phyloP scores from a whole-genome alignment of 2,113 vertebrate species.

The Scartelaos histophorus region DNA sequence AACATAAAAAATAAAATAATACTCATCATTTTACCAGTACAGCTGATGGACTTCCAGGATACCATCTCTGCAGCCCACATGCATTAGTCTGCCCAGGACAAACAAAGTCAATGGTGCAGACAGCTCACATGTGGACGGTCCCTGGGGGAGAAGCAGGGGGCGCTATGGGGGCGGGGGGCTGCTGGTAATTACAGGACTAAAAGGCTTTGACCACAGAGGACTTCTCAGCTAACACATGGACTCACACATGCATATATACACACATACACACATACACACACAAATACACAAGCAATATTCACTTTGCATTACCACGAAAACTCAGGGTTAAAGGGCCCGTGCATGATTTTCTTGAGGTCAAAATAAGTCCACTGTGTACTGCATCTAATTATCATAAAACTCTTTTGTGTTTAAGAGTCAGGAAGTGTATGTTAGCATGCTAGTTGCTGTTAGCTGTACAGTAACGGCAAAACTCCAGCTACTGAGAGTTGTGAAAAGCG shows the following conservation, averaged over 20 bases:
- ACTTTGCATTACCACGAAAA: neutral
- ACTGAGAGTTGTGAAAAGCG: too few relatives aligned
- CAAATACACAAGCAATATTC: neutral
- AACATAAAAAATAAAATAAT: too few relatives aligned
- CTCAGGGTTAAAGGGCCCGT: neutral
- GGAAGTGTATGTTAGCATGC: too few relatives aligned
- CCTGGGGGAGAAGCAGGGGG: slow-evolving; percentile 1
- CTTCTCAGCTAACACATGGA: slow-evolving; percentile 12
- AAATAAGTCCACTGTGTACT: too few relatives aligned
- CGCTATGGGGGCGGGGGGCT: neutral
- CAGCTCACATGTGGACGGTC: slow-evolving; percentile 34
- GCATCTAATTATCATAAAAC: too few relatives aligned
- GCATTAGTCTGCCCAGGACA: slow-evolving; percentile 14
- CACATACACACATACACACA: neutral
- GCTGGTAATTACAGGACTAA: slow-evolving; percentile 26
- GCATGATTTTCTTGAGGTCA: too few relatives aligned
- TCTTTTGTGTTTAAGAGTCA: too few relatives aligned
- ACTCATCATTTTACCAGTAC: neutral
- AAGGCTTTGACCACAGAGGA: slow-evolving; percentile 27
- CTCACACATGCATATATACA: slow-evolving; percentile 2
- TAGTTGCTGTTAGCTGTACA: too few relatives aligned
- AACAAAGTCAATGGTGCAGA: slow-evolving; percentile 35
- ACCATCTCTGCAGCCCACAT: slow-evolving; percentile 2
- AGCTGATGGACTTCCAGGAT: neutral
- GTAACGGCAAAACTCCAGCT: too few relatives aligned